These are phyloP conservation scores for Suricata suricatta DNA, from an alignment of 2,113 vertebrate genomes.

Conservation along the genomic window DNA sequence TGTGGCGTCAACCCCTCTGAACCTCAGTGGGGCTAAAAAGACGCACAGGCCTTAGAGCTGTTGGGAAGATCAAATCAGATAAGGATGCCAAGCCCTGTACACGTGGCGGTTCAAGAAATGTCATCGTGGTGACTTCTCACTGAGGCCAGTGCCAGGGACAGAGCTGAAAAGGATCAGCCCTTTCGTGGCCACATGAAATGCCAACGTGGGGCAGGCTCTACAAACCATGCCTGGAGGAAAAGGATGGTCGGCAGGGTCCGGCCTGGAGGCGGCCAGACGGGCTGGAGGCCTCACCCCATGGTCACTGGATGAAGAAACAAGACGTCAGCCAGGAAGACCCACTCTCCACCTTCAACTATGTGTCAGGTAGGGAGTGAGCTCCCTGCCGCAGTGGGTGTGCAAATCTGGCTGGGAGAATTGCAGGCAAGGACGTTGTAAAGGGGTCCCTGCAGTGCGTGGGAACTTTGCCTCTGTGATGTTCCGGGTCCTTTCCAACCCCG, in stretches of 20 bases:
- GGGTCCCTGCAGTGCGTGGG: no score
- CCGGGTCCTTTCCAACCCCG: background rate
- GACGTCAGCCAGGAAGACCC: background rate
- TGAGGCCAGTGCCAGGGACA: background rate
- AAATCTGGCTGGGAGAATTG: background rate
- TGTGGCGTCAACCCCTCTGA: background rate
- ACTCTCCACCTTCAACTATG: fast-evolving
- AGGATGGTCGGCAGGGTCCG: fast-evolving
- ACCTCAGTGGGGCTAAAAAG: background rate
- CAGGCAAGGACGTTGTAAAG: no score
- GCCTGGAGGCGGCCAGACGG: background rate
- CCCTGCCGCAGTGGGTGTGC: fast-evolving
- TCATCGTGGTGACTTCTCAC: background rate
- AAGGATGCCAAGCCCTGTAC: fast-evolving
- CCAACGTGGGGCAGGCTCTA: fast-evolving
- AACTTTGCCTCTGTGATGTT: background rate
- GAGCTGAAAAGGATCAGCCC: background rate
- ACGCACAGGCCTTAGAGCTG: fast-evolving
- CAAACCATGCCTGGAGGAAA: fast-evolving
- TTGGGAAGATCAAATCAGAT: background rate
- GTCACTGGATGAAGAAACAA: background rate
- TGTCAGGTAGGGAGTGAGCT: background rate
- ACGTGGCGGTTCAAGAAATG: fast-evolving
- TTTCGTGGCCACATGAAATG: background rate
- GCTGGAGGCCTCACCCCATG: fast-evolving